Conservation (phyloP, 2,888 invertebrate genomes). For the Serrognathus titanus region DNA sequence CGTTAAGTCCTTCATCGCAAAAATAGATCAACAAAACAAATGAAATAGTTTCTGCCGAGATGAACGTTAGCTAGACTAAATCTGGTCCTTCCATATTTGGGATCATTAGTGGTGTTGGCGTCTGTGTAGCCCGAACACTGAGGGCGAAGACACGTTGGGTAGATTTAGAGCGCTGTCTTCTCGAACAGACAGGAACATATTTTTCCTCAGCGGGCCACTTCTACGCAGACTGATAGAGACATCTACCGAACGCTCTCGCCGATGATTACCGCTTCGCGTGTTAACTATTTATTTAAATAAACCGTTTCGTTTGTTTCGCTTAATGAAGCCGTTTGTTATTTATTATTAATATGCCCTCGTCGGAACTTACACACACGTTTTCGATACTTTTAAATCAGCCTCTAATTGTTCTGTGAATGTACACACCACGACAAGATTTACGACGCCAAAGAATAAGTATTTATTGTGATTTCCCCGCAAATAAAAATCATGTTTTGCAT, state of each 20-base stretch:
- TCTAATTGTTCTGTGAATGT: too few relatives aligned
- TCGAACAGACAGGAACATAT: conserved; percentile 26
- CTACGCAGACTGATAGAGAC: conserved; percentile 26
- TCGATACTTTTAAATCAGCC: too few relatives aligned
- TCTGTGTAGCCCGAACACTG: conserved; percentile 15
- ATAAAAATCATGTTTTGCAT: too few relatives aligned
- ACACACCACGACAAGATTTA: too few relatives aligned
- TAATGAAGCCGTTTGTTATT: too few relatives aligned
- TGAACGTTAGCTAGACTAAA: not conserved
- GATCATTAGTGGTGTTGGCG: conserved; percentile 20
- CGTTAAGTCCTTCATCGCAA: not conserved
- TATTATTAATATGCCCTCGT: too few relatives aligned
- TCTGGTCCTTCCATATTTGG: conserved; percentile 6
- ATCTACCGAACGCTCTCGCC: conserved; percentile 24
- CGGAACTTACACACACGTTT: too few relatives aligned
- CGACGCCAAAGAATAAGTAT: too few relatives aligned
- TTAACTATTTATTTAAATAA: not conserved
- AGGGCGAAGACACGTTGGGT: conserved; percentile 22
- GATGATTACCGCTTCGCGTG: conserved; percentile 25
- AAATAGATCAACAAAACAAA: not conserved
- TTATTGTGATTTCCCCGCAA: too few relatives aligned
- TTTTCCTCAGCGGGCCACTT: conserved; percentile 25
- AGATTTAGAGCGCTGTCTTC: conserved; percentile 29
- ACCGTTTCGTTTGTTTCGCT: too few relatives aligned
- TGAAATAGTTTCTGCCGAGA: not conserved